These are phyloP conservation scores for Chalcosyrphus nemorum DNA, from an alignment of 2,888 invertebrate genomes.

Conservation along the genomic window DNA sequence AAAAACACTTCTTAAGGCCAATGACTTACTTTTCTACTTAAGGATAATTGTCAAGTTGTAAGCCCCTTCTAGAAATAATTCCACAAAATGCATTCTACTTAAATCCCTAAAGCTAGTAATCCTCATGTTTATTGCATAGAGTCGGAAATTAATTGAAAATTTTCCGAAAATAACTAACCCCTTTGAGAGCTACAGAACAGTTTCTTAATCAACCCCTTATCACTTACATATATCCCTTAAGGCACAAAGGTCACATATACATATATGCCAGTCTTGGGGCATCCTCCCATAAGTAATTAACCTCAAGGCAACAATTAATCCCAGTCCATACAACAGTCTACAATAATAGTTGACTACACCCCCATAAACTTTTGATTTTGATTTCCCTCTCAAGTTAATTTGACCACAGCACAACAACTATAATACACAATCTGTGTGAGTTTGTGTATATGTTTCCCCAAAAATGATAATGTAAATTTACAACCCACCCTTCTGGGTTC, in stretches of 20 bases:
- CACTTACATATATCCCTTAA: neutral
- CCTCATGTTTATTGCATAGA: neutral
- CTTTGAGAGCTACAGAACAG: conserved; percentile 4
- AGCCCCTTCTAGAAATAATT: neutral
- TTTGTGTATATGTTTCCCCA: conserved; percentile 35
- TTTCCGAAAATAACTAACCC: conserved; percentile 43
- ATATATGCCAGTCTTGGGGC: conserved; percentile 8
- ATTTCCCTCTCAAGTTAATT: conserved; percentile 52
- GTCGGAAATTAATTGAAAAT: conserved; percentile 57
- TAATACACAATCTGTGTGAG: conserved; percentile 26
- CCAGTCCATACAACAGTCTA: conserved; percentile 13
- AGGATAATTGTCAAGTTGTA: no score
- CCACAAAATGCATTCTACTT: no score
- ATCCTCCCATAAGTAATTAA: conserved; percentile 64
- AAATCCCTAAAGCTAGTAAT: neutral
- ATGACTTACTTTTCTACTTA: no score
- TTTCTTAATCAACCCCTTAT: conserved; percentile 23
- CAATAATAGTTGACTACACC: conserved; percentile 15
- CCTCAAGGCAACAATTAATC: conserved; percentile 66
- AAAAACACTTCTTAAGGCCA: no score
- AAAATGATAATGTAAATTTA: conserved; percentile 61
- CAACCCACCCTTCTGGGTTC: conserved; percentile 13
- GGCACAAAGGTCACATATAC: conserved; percentile 46
- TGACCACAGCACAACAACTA: conserved; percentile 37
- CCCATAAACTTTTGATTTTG: conserved; percentile 57